Conservation (phyloP, 1,140 invertebrate species). For the Drosophila pseudoobscura region DNA sequence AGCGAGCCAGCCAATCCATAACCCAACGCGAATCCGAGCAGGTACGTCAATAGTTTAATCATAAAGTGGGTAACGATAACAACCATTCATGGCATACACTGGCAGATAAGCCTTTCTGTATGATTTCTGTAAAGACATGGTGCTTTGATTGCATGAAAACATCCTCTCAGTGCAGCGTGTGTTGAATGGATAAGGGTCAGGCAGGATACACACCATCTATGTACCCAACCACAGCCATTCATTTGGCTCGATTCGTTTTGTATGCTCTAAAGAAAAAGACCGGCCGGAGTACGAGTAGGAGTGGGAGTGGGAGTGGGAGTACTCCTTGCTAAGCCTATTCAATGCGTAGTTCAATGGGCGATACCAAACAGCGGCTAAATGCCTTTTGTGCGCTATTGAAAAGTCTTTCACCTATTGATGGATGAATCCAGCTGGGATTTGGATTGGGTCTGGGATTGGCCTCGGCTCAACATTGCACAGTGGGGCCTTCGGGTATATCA, state of each 20-base stretch:
- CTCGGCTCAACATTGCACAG: background rate
- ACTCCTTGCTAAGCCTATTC: conserved; percentile 61
- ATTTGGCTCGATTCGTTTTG: no score
- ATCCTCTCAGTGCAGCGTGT: no score
- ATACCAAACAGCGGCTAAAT: conserved; percentile 78
- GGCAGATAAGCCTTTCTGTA: background rate
- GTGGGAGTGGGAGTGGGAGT: background rate
- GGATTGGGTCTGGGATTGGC: conserved; percentile 4
- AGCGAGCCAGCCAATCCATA: conserved; percentile 44
- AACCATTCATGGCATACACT: conserved; percentile 52
- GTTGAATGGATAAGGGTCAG: no score
- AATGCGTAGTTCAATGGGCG: conserved; percentile 65
- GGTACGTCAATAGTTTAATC: conserved; percentile 74
- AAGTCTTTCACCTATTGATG: conserved; percentile 67
- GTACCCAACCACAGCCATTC: no score
- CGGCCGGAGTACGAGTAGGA: no score
- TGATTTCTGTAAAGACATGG: background rate
- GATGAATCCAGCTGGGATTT: conserved; percentile 31
- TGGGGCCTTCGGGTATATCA: no score
- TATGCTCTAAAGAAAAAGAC: no score
- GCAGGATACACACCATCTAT: no score
- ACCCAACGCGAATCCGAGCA: conserved; percentile 16
- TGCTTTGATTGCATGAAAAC: background rate
- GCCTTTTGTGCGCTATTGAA: conserved; percentile 71
- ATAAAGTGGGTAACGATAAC: conserved; percentile 77